These are phyloP conservation scores for Eptatretus burgeri DNA, from an alignment of 2,113 vertebrate species.

Conservation along the genomic window DNA sequence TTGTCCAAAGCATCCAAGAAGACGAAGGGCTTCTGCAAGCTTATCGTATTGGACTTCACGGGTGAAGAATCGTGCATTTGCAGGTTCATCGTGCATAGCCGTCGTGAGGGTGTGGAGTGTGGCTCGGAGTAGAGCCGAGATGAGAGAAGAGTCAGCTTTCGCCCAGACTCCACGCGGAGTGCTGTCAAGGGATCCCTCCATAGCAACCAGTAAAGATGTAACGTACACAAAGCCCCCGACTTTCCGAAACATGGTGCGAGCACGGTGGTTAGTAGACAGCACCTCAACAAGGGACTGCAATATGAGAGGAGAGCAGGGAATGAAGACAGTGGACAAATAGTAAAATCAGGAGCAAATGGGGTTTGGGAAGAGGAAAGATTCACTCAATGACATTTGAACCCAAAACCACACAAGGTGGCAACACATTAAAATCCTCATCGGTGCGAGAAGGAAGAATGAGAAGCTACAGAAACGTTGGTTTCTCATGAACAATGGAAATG, in stretches of 20 bases:
- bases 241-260: constrained; percentile 78
- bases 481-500: no score
- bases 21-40: constrained; percentile 65
- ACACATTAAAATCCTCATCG: no score
- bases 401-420: no score
- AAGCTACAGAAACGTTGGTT: no score
- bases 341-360: background rate
- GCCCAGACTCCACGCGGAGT: constrained; percentile 58
- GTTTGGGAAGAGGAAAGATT: background rate
- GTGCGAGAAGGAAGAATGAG: no score
- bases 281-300: constrained; percentile 44
- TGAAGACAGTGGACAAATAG: background rate
- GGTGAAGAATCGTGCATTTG: constrained; percentile 86
- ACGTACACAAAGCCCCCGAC: constrained; percentile 92
- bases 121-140: constrained; percentile 67
- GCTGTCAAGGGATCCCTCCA: constrained; percentile 61
- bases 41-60: constrained; percentile 97
- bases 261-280: constrained; percentile 67
- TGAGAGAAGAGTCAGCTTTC: constrained; percentile 61
- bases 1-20: constrained; percentile 84
- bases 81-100: constrained; percentile 87
- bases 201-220: constrained; percentile 72
- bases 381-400: no score
- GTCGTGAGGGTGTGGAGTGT: constrained; percentile 77
- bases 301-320: constrained; percentile 6